Base-by-base conservation (phyloP, 2,113 vertebrate genomes). In the Anolis sagrei region DNA sequence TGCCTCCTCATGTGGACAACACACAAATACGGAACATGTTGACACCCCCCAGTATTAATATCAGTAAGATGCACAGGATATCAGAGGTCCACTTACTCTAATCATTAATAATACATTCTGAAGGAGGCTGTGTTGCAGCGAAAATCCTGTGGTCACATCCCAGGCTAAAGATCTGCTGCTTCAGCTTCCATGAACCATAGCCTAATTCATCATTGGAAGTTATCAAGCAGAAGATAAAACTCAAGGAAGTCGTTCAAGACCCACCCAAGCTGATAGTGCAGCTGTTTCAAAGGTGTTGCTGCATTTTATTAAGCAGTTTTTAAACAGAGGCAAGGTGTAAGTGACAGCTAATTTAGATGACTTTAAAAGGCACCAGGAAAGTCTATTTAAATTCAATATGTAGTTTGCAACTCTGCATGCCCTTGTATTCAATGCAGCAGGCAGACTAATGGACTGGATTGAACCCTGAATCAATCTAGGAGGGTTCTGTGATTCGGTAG, bases 31-130 rank as follows among this genome's bases (percentile, higher is more conserved):
- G 44, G 27, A 64, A 62, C 44, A 48, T n/a, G 10, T 76, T 19
- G 19, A 14, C 39, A 27, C 8, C 13, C 58, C 58, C n/a, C 23
- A 72, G 36, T 32, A 79, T 23, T 83, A n/a, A 48, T 34, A 25
- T 64, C 29, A 11, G 39, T 64, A 39, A 34, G 39, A 19, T 8
- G 49, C 54, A 51, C 80, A 10, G 13, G 19, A 44, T 8, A 21
- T 32, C 69, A 73, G 51, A 73, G 49, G 51, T 29, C 80, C 75
- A 85, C 32, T 68, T 27, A 44, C 58, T 81, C 54, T 85, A 49
- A 90, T n/a, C 10, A 21, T 21, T 70, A 7, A 61, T 66, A 87
- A 79, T 64, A 70, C n/a, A 81, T 81, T 51, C 79, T 66, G 49
- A 13, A 34, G 18, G 19, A 51, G 66, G 32, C 68, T 72, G 25